These are phyloP conservation scores for Synergus gifuensis DNA, from an alignment of 2,888 invertebrate species.

Conservation along the genomic window DNA sequence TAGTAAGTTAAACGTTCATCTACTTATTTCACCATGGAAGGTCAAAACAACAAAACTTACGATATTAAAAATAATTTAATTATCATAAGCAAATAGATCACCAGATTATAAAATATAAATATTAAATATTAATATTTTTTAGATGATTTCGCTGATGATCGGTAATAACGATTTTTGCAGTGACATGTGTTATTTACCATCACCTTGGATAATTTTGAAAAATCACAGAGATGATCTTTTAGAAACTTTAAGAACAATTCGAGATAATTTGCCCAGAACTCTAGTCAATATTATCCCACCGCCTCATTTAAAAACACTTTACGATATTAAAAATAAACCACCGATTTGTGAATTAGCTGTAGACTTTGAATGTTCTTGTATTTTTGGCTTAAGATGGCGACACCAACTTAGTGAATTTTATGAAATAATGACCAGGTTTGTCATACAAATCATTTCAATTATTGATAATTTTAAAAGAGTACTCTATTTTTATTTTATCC, in stretches of 20 bases:
- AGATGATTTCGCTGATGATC: conserved; percentile 81
- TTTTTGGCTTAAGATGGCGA: conserved; percentile 77
- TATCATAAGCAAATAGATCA: background rate
- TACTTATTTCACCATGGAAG: background rate
- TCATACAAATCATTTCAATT: conserved; percentile 11
- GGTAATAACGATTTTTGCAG: conserved; percentile 83
- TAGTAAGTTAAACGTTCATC: background rate
- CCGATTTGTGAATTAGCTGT: conserved; percentile 76
- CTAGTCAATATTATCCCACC: conserved; percentile 80
- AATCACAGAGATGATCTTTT: conserved; percentile 79
- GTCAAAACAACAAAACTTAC: background rate
- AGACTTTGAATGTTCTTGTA: conserved; percentile 81
- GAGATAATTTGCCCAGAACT: conserved; percentile 81
- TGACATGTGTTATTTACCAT: conserved; percentile 79
- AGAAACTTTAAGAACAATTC: conserved; percentile 78
- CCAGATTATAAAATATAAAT: background rate
- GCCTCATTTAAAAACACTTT: conserved; percentile 78
- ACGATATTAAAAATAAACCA: conserved; percentile 72
- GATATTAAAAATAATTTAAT: background rate
- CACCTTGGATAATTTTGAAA: conserved; percentile 76
- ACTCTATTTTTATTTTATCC: conserved; percentile 21
- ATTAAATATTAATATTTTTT: conserved; percentile 61
- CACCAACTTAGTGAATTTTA: conserved; percentile 72
- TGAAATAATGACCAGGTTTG: conserved; percentile 77
- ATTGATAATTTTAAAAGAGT: conserved; percentile 5